A percentile compares a stretch with the other conserved stretches of the same genome.
Evolutionary conservation across 2,888 invertebrate genomes (phyloP).

Genomic region (Catocala fraxini): DNA sequence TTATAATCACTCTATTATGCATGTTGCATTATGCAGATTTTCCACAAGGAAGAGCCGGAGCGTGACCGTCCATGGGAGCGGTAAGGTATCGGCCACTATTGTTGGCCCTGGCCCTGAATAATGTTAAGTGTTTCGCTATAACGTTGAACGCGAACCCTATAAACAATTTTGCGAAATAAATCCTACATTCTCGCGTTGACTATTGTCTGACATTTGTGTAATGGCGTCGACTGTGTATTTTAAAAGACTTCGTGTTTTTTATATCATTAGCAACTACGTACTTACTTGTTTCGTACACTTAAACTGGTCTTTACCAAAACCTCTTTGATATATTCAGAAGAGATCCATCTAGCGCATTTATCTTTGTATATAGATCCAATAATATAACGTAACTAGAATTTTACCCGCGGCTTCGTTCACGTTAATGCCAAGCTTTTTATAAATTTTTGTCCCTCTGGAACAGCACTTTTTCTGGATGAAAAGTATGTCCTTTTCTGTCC

Average conservation of each 20-base stretch:
- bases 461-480: no score
- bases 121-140: slow-evolving; percentile 74
- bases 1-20: slow-evolving; percentile 68
- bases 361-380: no score
- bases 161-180: slow-evolving; percentile 82
- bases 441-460: no score
- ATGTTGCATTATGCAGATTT: slow-evolving; percentile 69
- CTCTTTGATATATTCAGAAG: no score
- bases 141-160: slow-evolving; percentile 68
- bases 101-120: slow-evolving; percentile 76
- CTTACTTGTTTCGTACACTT: no score
- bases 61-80: slow-evolving; percentile 77
- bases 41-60: slow-evolving; percentile 68
- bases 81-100: slow-evolving; percentile 60
- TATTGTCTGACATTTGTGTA: slow-evolving; percentile 42
- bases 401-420: no score
- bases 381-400: no score
- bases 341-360: no score
- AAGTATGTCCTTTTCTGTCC: no score
- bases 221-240: slow-evolving; percentile 45
- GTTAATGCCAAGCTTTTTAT: no score
- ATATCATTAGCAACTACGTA: no score
- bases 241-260: background rate
- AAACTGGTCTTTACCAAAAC: no score
- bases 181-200: slow-evolving; percentile 61